These are phyloP conservation scores for Caenorhabditis briggsae DNA, from an alignment of 1,140 invertebrate species.

Conservation along the genomic window DNA sequence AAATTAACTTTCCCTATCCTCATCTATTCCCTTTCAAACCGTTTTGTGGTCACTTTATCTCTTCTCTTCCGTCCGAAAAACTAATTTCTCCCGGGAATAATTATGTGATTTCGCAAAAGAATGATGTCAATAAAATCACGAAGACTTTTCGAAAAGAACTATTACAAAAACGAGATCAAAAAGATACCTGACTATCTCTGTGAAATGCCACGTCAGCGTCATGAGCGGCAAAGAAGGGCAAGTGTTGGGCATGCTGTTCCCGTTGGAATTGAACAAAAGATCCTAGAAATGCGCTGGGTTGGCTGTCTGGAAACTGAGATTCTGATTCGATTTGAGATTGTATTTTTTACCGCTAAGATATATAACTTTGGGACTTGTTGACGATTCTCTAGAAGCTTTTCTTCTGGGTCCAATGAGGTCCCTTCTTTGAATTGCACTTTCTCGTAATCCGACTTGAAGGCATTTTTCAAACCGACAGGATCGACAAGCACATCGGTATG, in stretches of 20 bases:
- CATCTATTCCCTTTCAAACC: too few relatives aligned
- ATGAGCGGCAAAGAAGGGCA: neutral
- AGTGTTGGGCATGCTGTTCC: neutral
- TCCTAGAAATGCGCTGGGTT: neutral
- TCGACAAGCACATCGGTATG: neutral
- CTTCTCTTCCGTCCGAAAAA: neutral
- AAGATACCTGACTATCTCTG: neutral
- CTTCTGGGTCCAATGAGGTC: neutral
- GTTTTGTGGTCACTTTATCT: neutral
- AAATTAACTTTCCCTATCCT: too few relatives aligned
- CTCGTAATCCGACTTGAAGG: neutral
- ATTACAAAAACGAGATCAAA: neutral
- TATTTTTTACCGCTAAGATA: neutral
- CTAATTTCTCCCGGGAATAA: neutral
- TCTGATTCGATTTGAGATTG: neutral
- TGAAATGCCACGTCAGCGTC: neutral
- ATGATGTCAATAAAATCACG: neutral
- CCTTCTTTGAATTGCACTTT: neutral
- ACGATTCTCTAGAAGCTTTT: neutral
- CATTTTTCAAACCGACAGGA: constrained; percentile 4
- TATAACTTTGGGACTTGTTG: neutral
- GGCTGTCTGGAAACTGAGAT: neutral
- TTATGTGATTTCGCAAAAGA: neutral
- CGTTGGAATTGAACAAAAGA: neutral
- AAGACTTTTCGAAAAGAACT: neutral